Percentiles rank a stretch among this genome's conserved stretches.
Conservation (phyloP, 2,797 vertebrate genomes). For the Scolopax bukidnonensis region DNA sequence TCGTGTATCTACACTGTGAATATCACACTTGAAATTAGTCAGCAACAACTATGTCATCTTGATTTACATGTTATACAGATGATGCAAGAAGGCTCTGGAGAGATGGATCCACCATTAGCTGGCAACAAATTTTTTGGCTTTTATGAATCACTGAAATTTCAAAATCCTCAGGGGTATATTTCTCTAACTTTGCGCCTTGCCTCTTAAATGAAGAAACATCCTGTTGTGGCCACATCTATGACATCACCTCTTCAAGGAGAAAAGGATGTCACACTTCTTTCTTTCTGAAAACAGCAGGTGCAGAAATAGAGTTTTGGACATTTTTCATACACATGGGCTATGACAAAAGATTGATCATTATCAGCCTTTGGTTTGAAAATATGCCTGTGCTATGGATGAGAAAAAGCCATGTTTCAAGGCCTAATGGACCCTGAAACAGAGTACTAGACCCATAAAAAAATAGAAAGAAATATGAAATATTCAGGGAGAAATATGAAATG, state of each 20-base stretch:
- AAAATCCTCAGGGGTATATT: neutral
- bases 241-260: neutral
- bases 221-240: neutral
- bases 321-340: neutral
- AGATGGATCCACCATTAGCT: neutral
- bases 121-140: neutral
- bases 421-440: neutral
- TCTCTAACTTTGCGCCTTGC: neutral
- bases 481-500: neutral
- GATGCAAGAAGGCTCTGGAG: neutral
- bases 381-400: neutral
- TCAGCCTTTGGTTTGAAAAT: neutral
- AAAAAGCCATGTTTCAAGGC: neutral
- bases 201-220: constrained; percentile 3
- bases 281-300: neutral
- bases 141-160: neutral
- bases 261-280: neutral
- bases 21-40: neutral
- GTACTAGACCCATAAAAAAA: neutral
- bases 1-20: neutral
- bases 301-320: neutral
- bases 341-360: neutral
- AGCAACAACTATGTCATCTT: neutral
- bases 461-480: neutral
- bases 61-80: neutral